These are phyloP conservation scores for Carlito syrichta DNA, from an alignment of 2,113 vertebrate species.

Conservation along the genomic window DNA sequence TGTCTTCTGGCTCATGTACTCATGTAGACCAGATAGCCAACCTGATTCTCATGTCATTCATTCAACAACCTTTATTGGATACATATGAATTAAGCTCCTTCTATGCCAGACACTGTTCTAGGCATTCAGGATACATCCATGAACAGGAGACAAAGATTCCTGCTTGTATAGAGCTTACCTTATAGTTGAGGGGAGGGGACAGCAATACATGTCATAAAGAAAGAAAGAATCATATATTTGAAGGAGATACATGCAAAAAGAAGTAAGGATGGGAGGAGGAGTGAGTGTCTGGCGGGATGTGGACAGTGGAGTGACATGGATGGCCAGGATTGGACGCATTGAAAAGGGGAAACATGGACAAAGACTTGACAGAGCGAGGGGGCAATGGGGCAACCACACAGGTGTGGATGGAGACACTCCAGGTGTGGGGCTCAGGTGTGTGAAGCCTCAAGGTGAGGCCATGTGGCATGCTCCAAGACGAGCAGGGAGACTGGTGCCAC, in stretches of 20 bases:
- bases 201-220: neutral
- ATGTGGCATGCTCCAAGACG: too few relatives aligned
- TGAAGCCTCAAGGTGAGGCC: too few relatives aligned
- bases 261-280: too few relatives aligned
- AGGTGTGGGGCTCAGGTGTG: too few relatives aligned
- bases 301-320: too few relatives aligned
- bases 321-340: neutral
- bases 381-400: too few relatives aligned
- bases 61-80: neutral
- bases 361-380: too few relatives aligned
- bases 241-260: neutral
- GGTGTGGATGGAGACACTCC: too few relatives aligned
- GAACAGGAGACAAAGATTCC: neutral
- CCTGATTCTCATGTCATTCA: neutral
- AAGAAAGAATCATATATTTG: neutral
- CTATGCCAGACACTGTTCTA: neutral
- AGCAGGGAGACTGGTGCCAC: too few relatives aligned
- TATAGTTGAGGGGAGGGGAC: neutral
- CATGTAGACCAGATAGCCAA: neutral
- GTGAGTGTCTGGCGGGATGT: too few relatives aligned
- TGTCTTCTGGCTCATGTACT: neutral
- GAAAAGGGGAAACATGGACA: neutral
- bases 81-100: neutral
- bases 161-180: neutral
- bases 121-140: neutral